Percentiles rank a stretch among this genome's conserved stretches.
These are phyloP conservation scores for Cydia fagiglandana DNA, from an alignment of 1,140 invertebrate genomes.

Conservation along the genomic window DNA sequence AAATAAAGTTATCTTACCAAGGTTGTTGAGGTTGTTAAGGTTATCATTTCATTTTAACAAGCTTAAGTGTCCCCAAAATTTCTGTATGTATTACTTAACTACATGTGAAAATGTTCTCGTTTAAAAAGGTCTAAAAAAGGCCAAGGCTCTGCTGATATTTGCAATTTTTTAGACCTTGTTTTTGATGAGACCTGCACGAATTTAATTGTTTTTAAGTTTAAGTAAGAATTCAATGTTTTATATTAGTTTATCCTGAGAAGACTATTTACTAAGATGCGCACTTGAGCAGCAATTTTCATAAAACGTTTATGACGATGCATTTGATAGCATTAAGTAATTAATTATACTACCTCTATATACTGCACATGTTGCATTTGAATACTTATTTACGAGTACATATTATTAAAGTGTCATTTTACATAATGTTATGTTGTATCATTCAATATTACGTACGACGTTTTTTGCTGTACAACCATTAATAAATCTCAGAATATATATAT, in stretches of 20 bases:
- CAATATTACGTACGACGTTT: background rate
- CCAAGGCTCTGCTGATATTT: background rate
- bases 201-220: background rate
- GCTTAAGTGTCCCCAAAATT: background rate
- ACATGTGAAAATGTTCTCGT: background rate
- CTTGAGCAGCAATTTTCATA: too few relatives aligned
- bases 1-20: background rate
- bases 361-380: too few relatives aligned
- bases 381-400: too few relatives aligned
- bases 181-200: background rate
- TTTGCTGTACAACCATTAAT: background rate
- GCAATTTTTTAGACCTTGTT: background rate
- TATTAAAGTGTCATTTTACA: background rate
- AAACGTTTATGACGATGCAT: too few relatives aligned
- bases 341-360: too few relatives aligned
- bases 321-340: too few relatives aligned
- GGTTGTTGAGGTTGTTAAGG: slow-evolving; percentile 1
- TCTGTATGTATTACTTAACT: background rate
- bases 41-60: background rate
- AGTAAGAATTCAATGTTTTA: too few relatives aligned
- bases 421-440: background rate
- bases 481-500: background rate
- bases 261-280: too few relatives aligned
- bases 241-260: too few relatives aligned
- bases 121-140: slow-evolving; percentile 3